Evolutionary conservation across 2,113 vertebrate species (phyloP).

Genomic region (Archocentrus centrarchus): DNA sequence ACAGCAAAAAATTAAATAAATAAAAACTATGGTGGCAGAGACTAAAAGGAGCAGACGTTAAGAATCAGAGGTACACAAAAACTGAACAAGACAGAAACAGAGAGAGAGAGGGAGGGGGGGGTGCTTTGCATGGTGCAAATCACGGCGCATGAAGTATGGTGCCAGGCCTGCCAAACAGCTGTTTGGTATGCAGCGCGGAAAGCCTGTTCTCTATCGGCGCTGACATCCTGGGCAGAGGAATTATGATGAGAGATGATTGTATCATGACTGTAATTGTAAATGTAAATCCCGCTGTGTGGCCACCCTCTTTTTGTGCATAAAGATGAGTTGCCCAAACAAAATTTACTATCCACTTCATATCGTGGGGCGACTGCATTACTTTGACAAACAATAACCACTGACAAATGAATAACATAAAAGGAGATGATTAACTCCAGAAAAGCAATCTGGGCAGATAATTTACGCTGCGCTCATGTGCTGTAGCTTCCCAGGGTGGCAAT

Average conservation of each 20-base stretch:
- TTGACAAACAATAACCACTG: constrained; percentile 78
- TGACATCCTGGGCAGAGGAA: constrained; percentile 72
- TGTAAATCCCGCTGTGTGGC: constrained; percentile 73
- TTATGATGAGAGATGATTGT: constrained; percentile 79
- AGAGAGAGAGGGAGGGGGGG: background rate
- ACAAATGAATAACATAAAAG: constrained; percentile 80
- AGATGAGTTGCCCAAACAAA: constrained; percentile 69
- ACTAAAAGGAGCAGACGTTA: constrained; percentile 40
- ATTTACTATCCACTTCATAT: constrained; percentile 77
- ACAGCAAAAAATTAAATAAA: no score
- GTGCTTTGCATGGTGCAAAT: constrained; percentile 57
- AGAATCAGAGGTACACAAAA: constrained; percentile 49
- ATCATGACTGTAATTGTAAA: constrained; percentile 80
- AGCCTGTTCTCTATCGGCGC: constrained; percentile 58
- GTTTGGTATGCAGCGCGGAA: constrained; percentile 70
- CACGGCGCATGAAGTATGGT: constrained; percentile 52
- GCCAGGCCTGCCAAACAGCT: constrained; percentile 64
- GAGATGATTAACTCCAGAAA: constrained; percentile 80
- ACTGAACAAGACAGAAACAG: constrained; percentile 40
- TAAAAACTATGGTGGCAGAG: constrained; percentile 17
- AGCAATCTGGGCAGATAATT: constrained; percentile 72
- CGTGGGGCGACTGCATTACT: constrained; percentile 63
- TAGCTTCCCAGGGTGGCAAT: constrained; percentile 36
- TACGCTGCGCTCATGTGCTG: constrained; percentile 51
- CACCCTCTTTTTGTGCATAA: constrained; percentile 65